Percentiles rank a stretch among this genome's conserved stretches.
Evolutionary conservation across 2,797 vertebrate genomes (phyloP).

Genomic region (Carduelis carduelis): DNA sequence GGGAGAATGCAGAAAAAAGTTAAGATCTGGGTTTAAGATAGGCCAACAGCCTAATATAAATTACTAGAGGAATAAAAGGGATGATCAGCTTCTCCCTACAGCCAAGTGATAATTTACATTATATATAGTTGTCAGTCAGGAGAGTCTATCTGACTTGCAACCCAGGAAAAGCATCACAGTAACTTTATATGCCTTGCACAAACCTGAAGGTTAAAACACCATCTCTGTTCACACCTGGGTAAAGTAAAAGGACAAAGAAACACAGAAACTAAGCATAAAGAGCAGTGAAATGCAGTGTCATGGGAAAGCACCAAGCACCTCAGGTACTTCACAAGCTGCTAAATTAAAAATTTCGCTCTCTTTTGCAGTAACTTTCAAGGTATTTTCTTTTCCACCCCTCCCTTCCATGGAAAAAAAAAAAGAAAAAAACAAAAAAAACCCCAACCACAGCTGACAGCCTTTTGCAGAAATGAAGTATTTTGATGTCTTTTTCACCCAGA

Average conservation of each 20-base stretch:
- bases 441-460: background rate
- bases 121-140: background rate
- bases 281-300: background rate
- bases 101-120: background rate
- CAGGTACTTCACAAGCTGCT: background rate
- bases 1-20: background rate
- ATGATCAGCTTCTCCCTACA: background rate
- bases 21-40: background rate
- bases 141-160: background rate
- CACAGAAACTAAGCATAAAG: background rate
- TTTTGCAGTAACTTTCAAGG: background rate
- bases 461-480: background rate
- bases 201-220: background rate
- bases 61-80: background rate
- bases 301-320: background rate
- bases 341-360: background rate
- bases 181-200: background rate
- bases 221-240: background rate
- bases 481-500: background rate
- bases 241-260: background rate
- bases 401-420: background rate
- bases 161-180: background rate
- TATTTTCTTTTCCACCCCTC: fast-evolving
- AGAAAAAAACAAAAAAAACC: too few relatives aligned
- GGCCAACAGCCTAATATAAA: background rate